A percentile compares a stretch with the other conserved stretches of the same genome.
Evolutionary conservation across 2,888 invertebrate genomes (phyloP).

Genomic region (Eupithecia vulgata): DNA sequence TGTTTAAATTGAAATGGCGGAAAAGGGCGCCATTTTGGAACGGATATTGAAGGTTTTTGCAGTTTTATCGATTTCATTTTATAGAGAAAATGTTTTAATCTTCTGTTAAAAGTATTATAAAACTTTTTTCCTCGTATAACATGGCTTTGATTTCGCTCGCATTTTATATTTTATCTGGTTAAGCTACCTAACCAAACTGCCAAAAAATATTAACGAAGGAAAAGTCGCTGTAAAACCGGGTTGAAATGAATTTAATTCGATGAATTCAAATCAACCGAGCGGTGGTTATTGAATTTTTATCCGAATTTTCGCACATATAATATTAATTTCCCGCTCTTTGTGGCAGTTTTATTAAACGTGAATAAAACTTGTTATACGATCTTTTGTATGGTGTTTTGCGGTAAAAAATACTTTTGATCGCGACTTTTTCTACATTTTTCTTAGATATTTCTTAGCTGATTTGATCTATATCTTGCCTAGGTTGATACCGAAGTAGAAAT

Average conservation of each 20-base stretch:
- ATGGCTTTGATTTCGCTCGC: neutral
- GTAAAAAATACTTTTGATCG: neutral
- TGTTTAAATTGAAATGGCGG: constrained; percentile 39
- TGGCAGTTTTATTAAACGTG: constrained; percentile 15
- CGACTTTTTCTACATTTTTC: neutral
- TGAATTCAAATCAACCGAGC: constrained; percentile 12
- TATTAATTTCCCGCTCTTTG: constrained; percentile 6
- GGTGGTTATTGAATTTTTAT: constrained; percentile 17
- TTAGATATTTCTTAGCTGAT: no score
- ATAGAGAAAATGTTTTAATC: neutral
- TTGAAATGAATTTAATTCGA: neutral
- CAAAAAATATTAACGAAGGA: neutral
- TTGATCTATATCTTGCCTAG: no score
- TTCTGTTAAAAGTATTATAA: neutral
- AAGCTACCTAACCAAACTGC: neutral
- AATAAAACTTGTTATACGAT: no score
- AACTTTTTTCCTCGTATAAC: neutral
- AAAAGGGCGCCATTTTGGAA: constrained; percentile 28
- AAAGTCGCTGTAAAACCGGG: neutral
- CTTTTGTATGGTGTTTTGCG: neutral
- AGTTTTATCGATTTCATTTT: neutral
- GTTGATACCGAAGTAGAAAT: no score
- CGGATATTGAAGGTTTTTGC: constrained; percentile 34
- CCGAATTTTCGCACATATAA: constrained; percentile 11
- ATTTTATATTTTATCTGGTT: neutral